Evolutionary conservation across 2,797 vertebrate species (phyloP).

Genomic region (Sorex maritimensis): DNA sequence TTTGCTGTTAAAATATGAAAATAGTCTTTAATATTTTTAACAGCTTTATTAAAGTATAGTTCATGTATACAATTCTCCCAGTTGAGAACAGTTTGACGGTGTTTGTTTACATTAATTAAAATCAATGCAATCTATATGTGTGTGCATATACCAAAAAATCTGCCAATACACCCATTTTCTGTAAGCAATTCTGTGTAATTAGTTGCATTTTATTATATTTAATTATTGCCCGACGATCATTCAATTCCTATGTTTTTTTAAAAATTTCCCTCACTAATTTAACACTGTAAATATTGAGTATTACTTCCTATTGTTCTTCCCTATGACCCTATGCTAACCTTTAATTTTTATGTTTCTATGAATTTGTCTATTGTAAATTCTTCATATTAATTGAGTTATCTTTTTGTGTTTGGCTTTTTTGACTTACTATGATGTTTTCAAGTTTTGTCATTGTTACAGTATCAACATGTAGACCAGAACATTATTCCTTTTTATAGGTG

Average conservation of each 20-base stretch:
- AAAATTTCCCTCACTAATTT: not conserved
- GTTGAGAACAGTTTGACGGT: constrained; percentile 5
- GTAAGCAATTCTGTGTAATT: not conserved
- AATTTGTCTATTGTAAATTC: constrained; percentile 21
- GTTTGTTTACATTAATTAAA: constrained; percentile 50
- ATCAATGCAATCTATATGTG: constrained; percentile 9
- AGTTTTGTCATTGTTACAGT: not conserved
- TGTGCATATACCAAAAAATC: not conserved
- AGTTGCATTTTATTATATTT: not conserved
- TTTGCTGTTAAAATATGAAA: constrained; percentile 43
- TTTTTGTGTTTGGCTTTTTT: constrained; percentile 57
- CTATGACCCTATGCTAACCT: too few species aligned
- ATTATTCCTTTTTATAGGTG: constrained; percentile 26
- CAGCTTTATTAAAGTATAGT: constrained; percentile 45
- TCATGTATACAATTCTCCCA: constrained; percentile 22
- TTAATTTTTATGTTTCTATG: constrained; percentile 47
- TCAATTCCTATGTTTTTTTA: too few species aligned
- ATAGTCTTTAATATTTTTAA: not conserved
- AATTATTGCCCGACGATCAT: not conserved
- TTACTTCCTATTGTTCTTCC: not conserved
- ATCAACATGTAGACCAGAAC: not conserved
- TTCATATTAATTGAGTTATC: constrained; percentile 13
- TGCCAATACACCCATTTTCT: constrained; percentile 18
- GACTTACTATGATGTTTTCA: constrained; percentile 44
- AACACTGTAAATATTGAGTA: not conserved